Conservation (phyloP, 2,888 invertebrate species). For the Halictus quadricinctus region DNA sequence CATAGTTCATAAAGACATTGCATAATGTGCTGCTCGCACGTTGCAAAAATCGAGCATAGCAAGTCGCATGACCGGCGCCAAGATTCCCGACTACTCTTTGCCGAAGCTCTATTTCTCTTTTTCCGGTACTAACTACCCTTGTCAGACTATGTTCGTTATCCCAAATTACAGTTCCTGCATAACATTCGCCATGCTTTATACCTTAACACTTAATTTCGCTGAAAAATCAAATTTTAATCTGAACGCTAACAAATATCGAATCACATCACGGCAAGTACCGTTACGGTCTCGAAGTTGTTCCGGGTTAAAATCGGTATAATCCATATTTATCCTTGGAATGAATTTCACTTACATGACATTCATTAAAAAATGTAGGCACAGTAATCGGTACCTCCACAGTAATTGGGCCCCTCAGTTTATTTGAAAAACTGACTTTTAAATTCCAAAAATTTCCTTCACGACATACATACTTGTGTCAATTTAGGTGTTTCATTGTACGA, state of each 20-base stretch:
- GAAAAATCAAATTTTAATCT: neutral
- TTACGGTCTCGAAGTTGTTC: neutral
- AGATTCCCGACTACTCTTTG: constrained; percentile 53
- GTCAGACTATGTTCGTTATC: constrained; percentile 46
- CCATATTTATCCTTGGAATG: neutral
- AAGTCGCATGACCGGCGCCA: constrained; percentile 58
- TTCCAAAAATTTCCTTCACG: too few relatives aligned
- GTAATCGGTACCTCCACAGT: too few relatives aligned
- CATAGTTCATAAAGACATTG: constrained; percentile 63
- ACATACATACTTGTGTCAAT: too few relatives aligned
- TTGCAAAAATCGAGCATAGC: constrained; percentile 61
- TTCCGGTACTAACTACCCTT: constrained; percentile 42
- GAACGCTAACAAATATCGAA: neutral
- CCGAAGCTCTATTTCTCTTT: constrained; percentile 35
- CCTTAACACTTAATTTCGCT: neutral
- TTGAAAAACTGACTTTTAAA: too few relatives aligned
- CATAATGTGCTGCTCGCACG: constrained; percentile 62
- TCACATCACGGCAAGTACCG: neutral
- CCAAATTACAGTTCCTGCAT: constrained; percentile 23
- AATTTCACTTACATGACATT: neutral
- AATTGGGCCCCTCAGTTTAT: too few relatives aligned
- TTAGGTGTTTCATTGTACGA: too few relatives aligned
- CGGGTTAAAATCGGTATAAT: too few relatives aligned
- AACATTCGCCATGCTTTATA: constrained; percentile 27
- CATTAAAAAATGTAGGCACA: too few relatives aligned